phyloP scores from a whole-genome alignment of 2,797 vertebrate species.

The Amblyopsis hoosieri region DNA sequence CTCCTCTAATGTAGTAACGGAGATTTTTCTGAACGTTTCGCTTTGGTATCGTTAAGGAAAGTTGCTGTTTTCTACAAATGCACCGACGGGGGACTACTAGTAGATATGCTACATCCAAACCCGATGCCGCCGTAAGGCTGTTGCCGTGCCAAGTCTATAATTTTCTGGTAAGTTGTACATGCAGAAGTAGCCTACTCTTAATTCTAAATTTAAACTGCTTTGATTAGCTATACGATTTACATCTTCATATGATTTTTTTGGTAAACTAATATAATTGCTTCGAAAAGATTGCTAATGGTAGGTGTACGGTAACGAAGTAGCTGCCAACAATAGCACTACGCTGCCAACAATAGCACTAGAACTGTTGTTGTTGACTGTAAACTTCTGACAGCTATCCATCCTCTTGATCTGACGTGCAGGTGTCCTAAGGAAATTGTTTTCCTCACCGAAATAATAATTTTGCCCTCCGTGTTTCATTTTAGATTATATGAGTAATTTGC shows the following conservation, averaged over 20 bases:
- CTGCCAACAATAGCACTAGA: slow-evolving; percentile 32
- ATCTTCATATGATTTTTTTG: background rate
- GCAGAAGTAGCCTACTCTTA: no score
- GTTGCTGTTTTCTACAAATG: slow-evolving; percentile 34
- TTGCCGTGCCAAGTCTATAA: slow-evolving; percentile 52
- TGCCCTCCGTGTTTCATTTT: no score
- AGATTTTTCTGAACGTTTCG: background rate
- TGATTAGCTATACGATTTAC: background rate
- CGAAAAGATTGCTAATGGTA: background rate
- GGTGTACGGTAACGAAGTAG: background rate
- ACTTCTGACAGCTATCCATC: slow-evolving; percentile 56
- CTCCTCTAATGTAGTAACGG: slow-evolving; percentile 14
- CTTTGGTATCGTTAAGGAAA: background rate
- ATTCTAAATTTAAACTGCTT: background rate
- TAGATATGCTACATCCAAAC: slow-evolving; percentile 72
- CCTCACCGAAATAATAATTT: no score
- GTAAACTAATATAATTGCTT: background rate
- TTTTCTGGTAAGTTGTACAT: slow-evolving; percentile 70
- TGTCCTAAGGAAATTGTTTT: no score
- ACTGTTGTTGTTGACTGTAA: slow-evolving; percentile 18
- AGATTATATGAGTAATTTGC: no score
- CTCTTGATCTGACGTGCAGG: slow-evolving; percentile 23
- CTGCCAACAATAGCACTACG: slow-evolving; percentile 17
- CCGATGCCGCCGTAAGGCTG: slow-evolving; percentile 79
- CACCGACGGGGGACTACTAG: slow-evolving; percentile 67